These are phyloP conservation scores for Triplophysa yarkandensis DNA, from an alignment of 2,797 vertebrate species.

Conservation along the genomic window DNA sequence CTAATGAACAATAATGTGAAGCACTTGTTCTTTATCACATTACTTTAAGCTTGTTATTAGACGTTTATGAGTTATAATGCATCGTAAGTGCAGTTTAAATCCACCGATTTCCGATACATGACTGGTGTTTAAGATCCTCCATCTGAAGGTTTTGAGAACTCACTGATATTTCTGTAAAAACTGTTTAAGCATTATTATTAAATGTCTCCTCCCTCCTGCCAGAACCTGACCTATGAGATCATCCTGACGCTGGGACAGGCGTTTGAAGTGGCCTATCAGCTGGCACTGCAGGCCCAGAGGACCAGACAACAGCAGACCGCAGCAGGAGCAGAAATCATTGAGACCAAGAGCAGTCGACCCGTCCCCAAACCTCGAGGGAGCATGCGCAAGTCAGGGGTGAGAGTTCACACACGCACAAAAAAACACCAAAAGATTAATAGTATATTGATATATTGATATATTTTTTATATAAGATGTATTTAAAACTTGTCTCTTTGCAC, in stretches of 20 bases:
- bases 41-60: slow-evolving; percentile 20
- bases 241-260: slow-evolving; percentile 97
- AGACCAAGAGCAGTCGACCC: slow-evolving; percentile 88
- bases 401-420: slow-evolving; percentile 57
- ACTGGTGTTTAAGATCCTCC: neutral
- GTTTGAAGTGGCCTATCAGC: slow-evolving; percentile 97
- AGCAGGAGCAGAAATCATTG: slow-evolving; percentile 69
- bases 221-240: slow-evolving; percentile 98
- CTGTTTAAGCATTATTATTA: neutral
- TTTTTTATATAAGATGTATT: too few species aligned
- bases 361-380: slow-evolving; percentile 90
- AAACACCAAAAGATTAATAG: too few species aligned
- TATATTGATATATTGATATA: too few species aligned
- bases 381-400: slow-evolving; percentile 85
- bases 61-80: neutral
- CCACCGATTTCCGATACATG: neutral
- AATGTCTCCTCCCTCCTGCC: slow-evolving; percentile 47
- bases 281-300: slow-evolving; percentile 95
- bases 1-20: slow-evolving; percentile 1
- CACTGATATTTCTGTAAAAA: neutral
- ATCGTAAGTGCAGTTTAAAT: slow-evolving; percentile 21
- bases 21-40: neutral
- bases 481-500: too few species aligned
- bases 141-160: slow-evolving; percentile 4
- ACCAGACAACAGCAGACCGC: slow-evolving; percentile 78